A percentile compares a stretch with the other conserved stretches of the same genome.
Conservation (phyloP, 2,113 vertebrate species). For the Nycticorax nycticorax region DNA sequence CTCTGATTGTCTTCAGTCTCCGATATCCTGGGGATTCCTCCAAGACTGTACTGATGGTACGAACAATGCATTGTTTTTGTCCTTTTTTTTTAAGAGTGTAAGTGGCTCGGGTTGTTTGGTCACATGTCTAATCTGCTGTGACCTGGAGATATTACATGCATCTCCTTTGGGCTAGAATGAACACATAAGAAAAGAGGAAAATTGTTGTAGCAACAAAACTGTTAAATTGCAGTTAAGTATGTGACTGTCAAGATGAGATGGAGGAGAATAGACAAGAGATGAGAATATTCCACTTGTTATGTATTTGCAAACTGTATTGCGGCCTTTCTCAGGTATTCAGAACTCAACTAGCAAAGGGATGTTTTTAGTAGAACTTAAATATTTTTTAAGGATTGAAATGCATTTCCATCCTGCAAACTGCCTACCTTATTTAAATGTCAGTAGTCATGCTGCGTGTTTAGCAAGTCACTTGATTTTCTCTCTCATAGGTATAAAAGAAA, state of each 20-base stretch:
- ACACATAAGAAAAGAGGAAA: not conserved
- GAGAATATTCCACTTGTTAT: not conserved
- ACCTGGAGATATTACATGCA: not conserved
- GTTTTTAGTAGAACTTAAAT: not conserved
- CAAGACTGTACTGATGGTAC: slow-evolving; percentile 94
- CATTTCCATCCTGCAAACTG: not conserved
- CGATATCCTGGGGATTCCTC: slow-evolving; percentile 86
- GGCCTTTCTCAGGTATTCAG: not conserved
- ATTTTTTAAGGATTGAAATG: not conserved
- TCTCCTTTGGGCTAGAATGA: not conserved
- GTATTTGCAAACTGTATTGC: not conserved
- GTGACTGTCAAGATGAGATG: not conserved
- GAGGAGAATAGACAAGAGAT: not conserved
- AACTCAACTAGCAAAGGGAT: not conserved
- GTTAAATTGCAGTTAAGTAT: not conserved
- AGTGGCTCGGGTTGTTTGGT: not conserved
- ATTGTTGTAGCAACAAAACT: not conserved
- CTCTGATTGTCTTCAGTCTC: slow-evolving; percentile 86
- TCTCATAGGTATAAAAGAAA: not conserved
- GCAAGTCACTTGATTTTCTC: not conserved
- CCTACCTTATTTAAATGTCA: not conserved
- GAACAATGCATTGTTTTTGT: not conserved
- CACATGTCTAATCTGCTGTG: not conserved
- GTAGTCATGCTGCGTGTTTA: not conserved
- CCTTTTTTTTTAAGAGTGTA: not conserved